Percentiles rank a stretch among this genome's conserved stretches.
phyloP scores from a whole-genome alignment of 64 coral and sea anemone genomes.

The Anthopleura sola region DNA sequence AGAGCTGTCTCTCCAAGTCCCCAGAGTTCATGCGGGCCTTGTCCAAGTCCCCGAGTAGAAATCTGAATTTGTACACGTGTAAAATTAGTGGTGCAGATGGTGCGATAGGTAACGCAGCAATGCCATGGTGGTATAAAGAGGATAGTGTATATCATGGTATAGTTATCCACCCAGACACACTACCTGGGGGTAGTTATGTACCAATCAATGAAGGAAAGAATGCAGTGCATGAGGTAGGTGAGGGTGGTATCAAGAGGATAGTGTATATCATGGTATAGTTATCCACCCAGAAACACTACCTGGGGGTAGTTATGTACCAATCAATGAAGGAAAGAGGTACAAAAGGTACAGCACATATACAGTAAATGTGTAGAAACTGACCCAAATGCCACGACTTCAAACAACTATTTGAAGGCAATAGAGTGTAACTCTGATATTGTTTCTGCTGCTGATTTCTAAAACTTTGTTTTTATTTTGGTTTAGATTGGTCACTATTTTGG shows the following conservation, averaged over 20 bases:
- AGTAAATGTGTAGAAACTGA: too few relatives aligned
- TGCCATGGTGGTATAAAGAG: slow-evolving; percentile 65
- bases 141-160: slow-evolving; percentile 50
- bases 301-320: slow-evolving; percentile 25
- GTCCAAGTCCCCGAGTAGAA: slow-evolving; percentile 46
- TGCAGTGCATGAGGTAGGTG: slow-evolving; percentile 72
- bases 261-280: slow-evolving; percentile 48
- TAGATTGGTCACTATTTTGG: slow-evolving; percentile 94
- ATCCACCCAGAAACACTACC: slow-evolving; percentile 66
- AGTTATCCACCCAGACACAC: slow-evolving; percentile 50
- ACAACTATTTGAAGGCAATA: too few relatives aligned
- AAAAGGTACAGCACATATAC: too few relatives aligned
- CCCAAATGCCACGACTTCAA: too few relatives aligned
- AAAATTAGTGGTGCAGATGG: background rate
- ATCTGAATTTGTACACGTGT: slow-evolving; percentile 74
- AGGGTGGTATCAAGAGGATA: slow-evolving; percentile 1
- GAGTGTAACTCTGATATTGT: too few relatives aligned
- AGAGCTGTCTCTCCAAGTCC: slow-evolving; percentile 4
- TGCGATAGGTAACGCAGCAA: slow-evolving; percentile 38
- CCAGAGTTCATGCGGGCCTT: slow-evolving; percentile 22
- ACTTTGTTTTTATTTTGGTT: background rate
- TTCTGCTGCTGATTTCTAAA: background rate
- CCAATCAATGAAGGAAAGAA: slow-evolving; percentile 58
- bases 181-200: slow-evolving; percentile 48
- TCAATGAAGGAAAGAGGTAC: slow-evolving; percentile 73